Percentiles rank a stretch among this genome's conserved stretches.
Evolutionary conservation across 2,888 invertebrate species (phyloP).

Genomic region (Dorcus hopei): DNA sequence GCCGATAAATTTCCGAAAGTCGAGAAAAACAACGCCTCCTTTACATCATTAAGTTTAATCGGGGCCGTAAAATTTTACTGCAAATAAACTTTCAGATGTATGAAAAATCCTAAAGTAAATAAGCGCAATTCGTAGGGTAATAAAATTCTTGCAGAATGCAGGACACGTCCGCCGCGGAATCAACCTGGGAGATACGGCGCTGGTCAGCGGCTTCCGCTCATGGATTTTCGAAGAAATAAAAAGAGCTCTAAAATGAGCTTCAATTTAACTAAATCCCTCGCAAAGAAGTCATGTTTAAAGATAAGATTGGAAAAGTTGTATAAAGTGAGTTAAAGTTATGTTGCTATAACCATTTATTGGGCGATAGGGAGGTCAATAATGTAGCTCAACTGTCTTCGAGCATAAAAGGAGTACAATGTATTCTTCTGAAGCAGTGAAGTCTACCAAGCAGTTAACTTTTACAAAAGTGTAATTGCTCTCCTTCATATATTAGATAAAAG

Average conservation of each 20-base stretch:
- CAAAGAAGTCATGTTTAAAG: conserved; percentile 50
- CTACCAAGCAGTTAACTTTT: conserved; percentile 15
- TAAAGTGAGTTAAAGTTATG: conserved; percentile 46
- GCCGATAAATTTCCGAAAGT: no score
- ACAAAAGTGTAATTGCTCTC: conserved; percentile 17
- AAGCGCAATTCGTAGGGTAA: conserved; percentile 17
- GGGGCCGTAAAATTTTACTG: conserved; percentile 8
- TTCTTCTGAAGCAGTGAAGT: background rate
- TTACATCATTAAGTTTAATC: no score
- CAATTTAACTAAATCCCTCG: conserved; percentile 53
- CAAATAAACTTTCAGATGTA: conserved; percentile 14
- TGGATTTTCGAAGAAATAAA: conserved; percentile 7
- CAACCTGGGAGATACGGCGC: conserved; percentile 7
- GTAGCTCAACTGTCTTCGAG: conserved; percentile 31
- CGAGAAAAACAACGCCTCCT: no score
- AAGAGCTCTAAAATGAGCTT: conserved; percentile 32
- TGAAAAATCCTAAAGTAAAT: conserved; percentile 10
- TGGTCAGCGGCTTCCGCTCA: conserved; percentile 6
- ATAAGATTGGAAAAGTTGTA: conserved; percentile 57
- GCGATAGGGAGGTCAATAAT: conserved; percentile 43
- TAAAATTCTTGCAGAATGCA: conserved; percentile 13
- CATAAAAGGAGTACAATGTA: conserved; percentile 24
- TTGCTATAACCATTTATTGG: conserved; percentile 43
- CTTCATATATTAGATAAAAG: conserved; percentile 11
- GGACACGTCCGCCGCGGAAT: conserved; percentile 13